Conservation (phyloP, 2,888 invertebrate species). For the Synergus itoensis region DNA sequence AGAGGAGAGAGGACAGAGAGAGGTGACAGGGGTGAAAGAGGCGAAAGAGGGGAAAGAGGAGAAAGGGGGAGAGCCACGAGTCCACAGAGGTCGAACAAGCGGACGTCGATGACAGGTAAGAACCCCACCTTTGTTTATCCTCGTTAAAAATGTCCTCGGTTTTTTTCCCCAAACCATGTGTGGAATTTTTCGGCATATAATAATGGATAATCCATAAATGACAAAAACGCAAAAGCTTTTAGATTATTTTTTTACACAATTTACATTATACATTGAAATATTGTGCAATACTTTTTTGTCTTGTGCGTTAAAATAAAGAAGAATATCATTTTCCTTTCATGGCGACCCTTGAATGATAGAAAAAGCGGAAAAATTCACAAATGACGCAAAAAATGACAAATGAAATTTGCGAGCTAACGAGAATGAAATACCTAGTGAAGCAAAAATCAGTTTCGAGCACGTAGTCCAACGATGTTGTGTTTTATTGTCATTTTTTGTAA, state of each 20-base stretch:
- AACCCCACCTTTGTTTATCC: constrained; percentile 22
- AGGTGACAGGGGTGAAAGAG: constrained; percentile 47
- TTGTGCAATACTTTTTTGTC: too few relatives aligned
- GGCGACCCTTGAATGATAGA: not conserved
- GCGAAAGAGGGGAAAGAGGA: constrained; percentile 49
- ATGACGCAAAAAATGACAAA: not conserved
- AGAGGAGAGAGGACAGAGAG: constrained; percentile 46
- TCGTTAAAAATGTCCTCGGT: constrained; percentile 5
- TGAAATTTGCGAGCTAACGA: not conserved
- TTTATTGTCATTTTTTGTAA: constrained; percentile 28
- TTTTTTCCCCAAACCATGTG: constrained; percentile 10
- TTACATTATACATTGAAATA: too few relatives aligned
- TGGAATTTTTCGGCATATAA: constrained; percentile 5
- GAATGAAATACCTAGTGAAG: constrained; percentile 6
- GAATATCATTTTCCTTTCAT: not conserved
- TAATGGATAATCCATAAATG: not conserved
- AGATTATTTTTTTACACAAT: too few relatives aligned
- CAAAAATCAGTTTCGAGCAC: constrained; percentile 6
- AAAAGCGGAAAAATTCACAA: not conserved
- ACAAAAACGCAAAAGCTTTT: not conserved
- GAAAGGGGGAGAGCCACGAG: constrained; percentile 69
- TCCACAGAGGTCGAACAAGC: constrained; percentile 68
- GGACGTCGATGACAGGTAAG: constrained; percentile 31
- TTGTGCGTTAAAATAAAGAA: too few relatives aligned
- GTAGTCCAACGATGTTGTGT: not conserved